A percentile compares a stretch with the other conserved stretches of the same genome.
Conservation (phyloP, 1,140 invertebrate genomes). For the Atta cephalotes region DNA sequence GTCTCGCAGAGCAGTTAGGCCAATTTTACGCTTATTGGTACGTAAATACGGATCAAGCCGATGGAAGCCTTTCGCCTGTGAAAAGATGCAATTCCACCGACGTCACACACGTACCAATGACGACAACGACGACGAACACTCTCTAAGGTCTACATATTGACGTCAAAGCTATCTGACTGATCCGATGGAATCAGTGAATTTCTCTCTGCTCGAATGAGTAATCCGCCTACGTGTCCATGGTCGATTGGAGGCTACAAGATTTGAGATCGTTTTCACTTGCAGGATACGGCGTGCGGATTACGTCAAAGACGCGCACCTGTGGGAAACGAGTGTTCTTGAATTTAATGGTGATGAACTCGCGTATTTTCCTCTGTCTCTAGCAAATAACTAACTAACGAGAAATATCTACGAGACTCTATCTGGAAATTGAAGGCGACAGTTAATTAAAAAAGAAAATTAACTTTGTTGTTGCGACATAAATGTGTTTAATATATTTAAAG, state of each 20-base stretch:
- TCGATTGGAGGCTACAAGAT: constrained; percentile 38
- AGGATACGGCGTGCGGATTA: constrained; percentile 25
- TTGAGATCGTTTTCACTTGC: constrained; percentile 40
- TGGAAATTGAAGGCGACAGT: not conserved
- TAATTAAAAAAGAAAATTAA: constrained; percentile 11
- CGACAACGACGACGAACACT: not conserved
- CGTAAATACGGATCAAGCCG: constrained; percentile 80
- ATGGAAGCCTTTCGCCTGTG: constrained; percentile 39
- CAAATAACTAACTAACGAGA: not conserved
- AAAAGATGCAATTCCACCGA: constrained; percentile 60
- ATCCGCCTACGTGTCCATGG: constrained; percentile 44
- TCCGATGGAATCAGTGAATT: constrained; percentile 52
- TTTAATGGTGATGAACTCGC: constrained; percentile 10
- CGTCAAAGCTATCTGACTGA: constrained; percentile 43
- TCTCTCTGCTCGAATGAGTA: constrained; percentile 17
- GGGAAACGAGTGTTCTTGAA: constrained; percentile 18
- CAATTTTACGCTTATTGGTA: constrained; percentile 85
- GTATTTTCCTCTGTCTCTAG: not conserved
- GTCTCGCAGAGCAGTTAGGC: constrained; percentile 77
- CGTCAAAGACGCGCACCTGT: constrained; percentile 36
- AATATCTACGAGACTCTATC: not conserved
- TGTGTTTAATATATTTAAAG: not conserved
- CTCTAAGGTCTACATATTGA: constrained; percentile 22
- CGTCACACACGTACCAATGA: not conserved
- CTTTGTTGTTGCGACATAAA: not conserved